Evolutionary conservation across 2,797 vertebrate genomes (phyloP), one percentile per base, ranked within the genome.

Genomic region (Liasis olivaceus): DNA sequence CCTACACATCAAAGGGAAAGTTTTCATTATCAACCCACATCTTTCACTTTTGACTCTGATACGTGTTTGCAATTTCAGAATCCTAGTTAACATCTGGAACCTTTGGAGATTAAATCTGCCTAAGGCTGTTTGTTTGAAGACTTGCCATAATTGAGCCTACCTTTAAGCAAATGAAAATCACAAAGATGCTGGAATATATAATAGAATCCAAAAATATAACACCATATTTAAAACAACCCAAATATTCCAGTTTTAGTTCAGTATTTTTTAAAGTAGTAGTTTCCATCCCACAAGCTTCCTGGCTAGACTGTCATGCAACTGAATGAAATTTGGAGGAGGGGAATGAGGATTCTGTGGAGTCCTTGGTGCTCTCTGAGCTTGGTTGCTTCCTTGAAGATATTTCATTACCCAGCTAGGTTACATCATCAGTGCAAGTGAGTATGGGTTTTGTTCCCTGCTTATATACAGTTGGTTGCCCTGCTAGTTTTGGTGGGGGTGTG

Each of bases 51-150:
- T 58, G 63, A 3, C 14, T 81, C 36, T 90, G 89, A 77, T 64
- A 60, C 0, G 0, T 31, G 36, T 58, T 66, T 62, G 28, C 8
- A n/a, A 60, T 85, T 93, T 26, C 6, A 58, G 17, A n/a, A 12
- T 90, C 0, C 0, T 91, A 56, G 36, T 64, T 81, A 81, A 69
- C 91, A 60, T 47, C 12, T 22, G 36, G 90, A 54, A 62, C 58
- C 77, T 64, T 93, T 24, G 69, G 36, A 28, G 85, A 2, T 0
- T 0, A 91, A 87, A 64, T 87, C 84, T 87, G 89, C 92, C 89
- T 42, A 87, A 90, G 84, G 92, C 92, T 90, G 89, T 90, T 90
- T 87, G 92, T 89, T 90, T 87, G 92, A 93, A 93, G 84, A 93
- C 72, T 90, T 85, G 85, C 64, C 92, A 93, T 90, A 47, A 92